These are phyloP conservation scores for Cavia porcellus DNA, from an alignment of 2,113 vertebrate genomes.

Conservation along the genomic window DNA sequence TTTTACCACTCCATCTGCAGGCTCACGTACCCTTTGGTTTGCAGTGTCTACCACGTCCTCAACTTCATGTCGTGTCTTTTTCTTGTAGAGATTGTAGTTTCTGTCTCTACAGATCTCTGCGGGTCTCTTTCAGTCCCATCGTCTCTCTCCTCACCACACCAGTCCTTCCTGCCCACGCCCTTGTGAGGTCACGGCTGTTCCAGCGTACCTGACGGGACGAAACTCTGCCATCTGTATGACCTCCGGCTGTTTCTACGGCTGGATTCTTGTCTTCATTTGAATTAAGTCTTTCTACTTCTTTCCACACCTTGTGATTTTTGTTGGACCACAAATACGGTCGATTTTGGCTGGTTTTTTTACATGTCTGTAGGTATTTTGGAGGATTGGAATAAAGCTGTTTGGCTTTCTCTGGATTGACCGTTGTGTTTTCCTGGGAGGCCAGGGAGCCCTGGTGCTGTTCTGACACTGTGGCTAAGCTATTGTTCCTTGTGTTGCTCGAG, in stretches of 20 bases:
- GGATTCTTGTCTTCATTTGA: slow-evolving; percentile 7
- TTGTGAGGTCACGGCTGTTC: not conserved
- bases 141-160: not conserved
- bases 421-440: not conserved
- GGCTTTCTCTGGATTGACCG: not conserved
- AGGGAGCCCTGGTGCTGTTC: not conserved
- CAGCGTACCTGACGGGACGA: not conserved
- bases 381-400: slow-evolving; percentile 32
- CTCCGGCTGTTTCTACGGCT: not conserved
- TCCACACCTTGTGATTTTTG: not conserved
- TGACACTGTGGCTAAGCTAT: not conserved
- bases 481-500: not conserved
- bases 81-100: not conserved
- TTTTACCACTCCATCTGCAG: not conserved
- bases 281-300: not conserved
- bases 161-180: not conserved
- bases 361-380: slow-evolving; percentile 39
- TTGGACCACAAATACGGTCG: not conserved
- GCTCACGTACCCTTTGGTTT: slow-evolving; percentile 22
- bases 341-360: not conserved
- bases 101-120: not conserved
- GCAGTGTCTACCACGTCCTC: not conserved
- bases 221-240: not conserved
- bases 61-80: slow-evolving; percentile 1
- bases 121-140: not conserved